Evolutionary conservation across 2,888 invertebrate genomes (phyloP).

Genomic region (Volucella zonaria): DNA sequence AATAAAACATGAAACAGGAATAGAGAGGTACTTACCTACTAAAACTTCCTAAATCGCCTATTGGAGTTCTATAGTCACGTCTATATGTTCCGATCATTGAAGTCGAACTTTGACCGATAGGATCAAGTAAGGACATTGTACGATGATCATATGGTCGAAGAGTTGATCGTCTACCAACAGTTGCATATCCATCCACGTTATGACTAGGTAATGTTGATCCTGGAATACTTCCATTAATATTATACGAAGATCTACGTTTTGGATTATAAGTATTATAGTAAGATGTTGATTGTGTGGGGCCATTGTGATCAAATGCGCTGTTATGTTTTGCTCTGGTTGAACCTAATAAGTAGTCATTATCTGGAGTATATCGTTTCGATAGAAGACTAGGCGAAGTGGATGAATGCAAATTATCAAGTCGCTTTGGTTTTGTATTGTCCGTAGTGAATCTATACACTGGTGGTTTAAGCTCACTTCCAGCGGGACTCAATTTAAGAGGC

Average conservation of each 20-base stretch:
- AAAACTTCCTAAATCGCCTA: slow-evolving; percentile 79
- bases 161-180: slow-evolving; percentile 80
- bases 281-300: slow-evolving; percentile 68
- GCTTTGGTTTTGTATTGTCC: slow-evolving; percentile 79
- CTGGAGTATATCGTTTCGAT: slow-evolving; percentile 77
- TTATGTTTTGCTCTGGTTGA: slow-evolving; percentile 51
- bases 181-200: slow-evolving; percentile 81
- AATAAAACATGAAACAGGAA: neutral
- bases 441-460: slow-evolving; percentile 79
- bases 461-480: slow-evolving; percentile 81
- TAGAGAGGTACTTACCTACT: slow-evolving; percentile 76
- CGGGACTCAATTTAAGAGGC: slow-evolving; percentile 80
- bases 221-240: slow-evolving; percentile 77
- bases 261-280: slow-evolving; percentile 82
- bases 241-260: slow-evolving; percentile 81
- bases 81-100: slow-evolving; percentile 75
- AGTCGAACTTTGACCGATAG: slow-evolving; percentile 74
- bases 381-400: slow-evolving; percentile 79
- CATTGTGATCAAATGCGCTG: slow-evolving; percentile 49
- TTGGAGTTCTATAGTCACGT: slow-evolving; percentile 79
- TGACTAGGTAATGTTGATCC: slow-evolving; percentile 75
- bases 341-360: slow-evolving; percentile 76
- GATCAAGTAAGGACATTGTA: slow-evolving; percentile 81
- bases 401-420: slow-evolving; percentile 79
- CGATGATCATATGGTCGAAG: slow-evolving; percentile 81